Evolutionary conservation across 2,888 invertebrate species (phyloP), one percentile per base, ranked within the genome.

Genomic region (Pristionchus japonicus): DNA sequence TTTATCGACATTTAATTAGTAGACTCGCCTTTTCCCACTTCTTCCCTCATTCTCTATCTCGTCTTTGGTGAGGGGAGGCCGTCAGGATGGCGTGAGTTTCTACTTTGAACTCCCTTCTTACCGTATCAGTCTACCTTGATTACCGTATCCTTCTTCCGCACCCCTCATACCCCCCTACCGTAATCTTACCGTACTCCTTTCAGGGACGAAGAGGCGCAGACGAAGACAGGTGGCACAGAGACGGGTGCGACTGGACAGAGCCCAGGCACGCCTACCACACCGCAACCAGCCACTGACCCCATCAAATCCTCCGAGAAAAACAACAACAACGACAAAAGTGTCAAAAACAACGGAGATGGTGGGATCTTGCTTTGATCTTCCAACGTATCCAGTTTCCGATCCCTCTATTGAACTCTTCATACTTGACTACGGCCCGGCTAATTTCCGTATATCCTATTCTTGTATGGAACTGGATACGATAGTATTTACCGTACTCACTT

Each of bases 41-140:
- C 13, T 77, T 20, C 27, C 3, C 6, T 20, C 77, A 77, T 77
- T 77, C 17, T 13, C 20, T 13, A 11, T 40, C 43, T 77, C 37
- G 9, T 43, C 27, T 23, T 27, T 47, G 2, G 77, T 27, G 77
- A 77, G 47, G 27, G n/a, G 77, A 34, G 77, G 77, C 43, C 43
- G 77, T 27, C n/a, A 17, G 43, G n/a, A 77, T 77, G 77, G 77
- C n/a, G 77, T 77, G 43, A n/a, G 77, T 77, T 40, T 37, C 37
- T 15, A 17, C 2, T 7, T 61, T 31, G 1, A 4, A 17, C 0
- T 67, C 15, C 40, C 9, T 23, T 37, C 15, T 23, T 15, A 74
- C 40, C n/a, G n/a, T n/a, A n/a, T n/a, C n/a, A n/a, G n/a, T n/a
- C 34, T 20, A 31, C 1, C 4, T 23, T 70, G 34, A 13, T 34